phyloP scores from a whole-genome alignment of 2,797 vertebrate species.

The Gymnoscopelus microlampas region DNA sequence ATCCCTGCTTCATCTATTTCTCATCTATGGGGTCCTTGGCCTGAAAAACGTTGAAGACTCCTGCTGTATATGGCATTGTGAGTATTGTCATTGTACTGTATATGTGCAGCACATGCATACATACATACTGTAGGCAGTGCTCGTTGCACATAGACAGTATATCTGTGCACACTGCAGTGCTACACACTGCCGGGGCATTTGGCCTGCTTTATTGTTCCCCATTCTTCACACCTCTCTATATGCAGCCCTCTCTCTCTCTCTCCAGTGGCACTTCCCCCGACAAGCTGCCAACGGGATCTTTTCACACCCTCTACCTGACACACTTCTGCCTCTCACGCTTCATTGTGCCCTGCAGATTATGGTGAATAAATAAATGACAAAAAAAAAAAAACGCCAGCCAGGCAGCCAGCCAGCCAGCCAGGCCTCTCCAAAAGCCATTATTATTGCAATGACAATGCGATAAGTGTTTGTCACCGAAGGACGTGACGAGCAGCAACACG shows the following conservation, averaged over 20 bases:
- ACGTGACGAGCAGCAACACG: conserved; percentile 41
- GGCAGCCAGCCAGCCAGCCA: conserved; percentile 10
- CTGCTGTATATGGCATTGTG: too few relatives aligned
- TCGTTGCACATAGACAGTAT: too few relatives aligned
- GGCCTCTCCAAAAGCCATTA: not conserved
- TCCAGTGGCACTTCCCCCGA: conserved; percentile 64
- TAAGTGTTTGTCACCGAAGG: conserved; percentile 46
- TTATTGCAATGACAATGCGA: not conserved
- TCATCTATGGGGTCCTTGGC: too few relatives aligned
- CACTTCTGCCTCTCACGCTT: conserved; percentile 60
- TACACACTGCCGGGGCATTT: conserved; percentile 52
- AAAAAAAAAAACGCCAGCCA: conserved; percentile 61
- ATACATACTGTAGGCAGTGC: too few relatives aligned
- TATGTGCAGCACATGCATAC: too few relatives aligned
- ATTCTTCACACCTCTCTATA: conserved; percentile 70
- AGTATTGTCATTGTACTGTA: too few relatives aligned
- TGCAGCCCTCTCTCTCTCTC: conserved; percentile 41
- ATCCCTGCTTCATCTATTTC: too few relatives aligned
- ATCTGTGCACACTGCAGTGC: too few relatives aligned
- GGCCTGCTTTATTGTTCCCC: conserved; percentile 60
- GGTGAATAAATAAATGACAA: conserved; percentile 6
- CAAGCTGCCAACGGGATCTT: conserved; percentile 66
- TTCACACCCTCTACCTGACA: conserved; percentile 65
- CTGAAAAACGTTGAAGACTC: too few relatives aligned
- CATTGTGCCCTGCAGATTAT: conserved; percentile 66